Conservation (phyloP, 2,113 vertebrate genomes). For the Chloroceryle aenea region DNA sequence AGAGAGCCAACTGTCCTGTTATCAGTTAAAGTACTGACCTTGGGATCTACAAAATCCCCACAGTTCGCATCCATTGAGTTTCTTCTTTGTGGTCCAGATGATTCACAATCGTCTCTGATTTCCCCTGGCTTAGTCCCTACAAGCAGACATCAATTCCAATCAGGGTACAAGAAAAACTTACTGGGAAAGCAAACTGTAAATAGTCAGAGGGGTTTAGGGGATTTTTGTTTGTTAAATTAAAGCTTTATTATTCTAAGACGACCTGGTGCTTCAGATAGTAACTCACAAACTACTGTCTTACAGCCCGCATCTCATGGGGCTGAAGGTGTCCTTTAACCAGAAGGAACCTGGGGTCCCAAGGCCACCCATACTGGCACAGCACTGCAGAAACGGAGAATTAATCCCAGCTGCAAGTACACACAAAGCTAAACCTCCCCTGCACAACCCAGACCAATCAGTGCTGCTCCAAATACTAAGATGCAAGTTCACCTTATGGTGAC, state of each 20-base stretch:
- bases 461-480: neutral
- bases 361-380: neutral
- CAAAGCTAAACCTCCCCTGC: neutral
- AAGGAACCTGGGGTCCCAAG: neutral
- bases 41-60: constrained; percentile 74
- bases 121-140: constrained; percentile 72
- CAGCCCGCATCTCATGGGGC: neutral
- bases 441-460: neutral
- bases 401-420: neutral
- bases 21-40: constrained; percentile 66
- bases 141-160: neutral
- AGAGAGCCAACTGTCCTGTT: neutral
- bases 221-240: neutral
- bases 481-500: neutral
- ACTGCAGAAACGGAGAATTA: neutral
- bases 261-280: neutral
- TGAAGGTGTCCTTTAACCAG: neutral
- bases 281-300: neutral
- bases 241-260: neutral
- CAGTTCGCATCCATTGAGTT: constrained; percentile 70
- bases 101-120: constrained; percentile 71
- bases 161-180: neutral
- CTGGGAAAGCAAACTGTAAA: neutral
- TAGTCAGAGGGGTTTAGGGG: neutral
- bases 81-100: constrained; percentile 69